A percentile compares a stretch with the other conserved stretches of the same genome.
phyloP scores from a whole-genome alignment of 2,113 vertebrate species.

The Theropithecus gelada region DNA sequence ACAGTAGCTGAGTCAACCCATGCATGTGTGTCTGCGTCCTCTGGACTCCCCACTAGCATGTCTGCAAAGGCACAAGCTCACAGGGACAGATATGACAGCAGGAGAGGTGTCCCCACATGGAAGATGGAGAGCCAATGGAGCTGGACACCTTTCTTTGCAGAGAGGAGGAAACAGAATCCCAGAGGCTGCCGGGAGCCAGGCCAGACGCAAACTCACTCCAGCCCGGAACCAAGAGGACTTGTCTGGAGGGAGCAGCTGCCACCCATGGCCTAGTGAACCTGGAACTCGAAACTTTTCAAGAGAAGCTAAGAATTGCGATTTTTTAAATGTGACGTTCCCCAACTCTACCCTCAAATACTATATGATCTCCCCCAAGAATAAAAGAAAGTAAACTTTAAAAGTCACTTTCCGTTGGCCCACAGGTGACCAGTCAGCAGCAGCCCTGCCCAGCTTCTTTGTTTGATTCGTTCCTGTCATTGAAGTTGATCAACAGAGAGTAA shows the following conservation, averaged over 20 bases:
- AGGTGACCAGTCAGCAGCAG: neutral
- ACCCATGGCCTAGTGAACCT: rapidly evolving
- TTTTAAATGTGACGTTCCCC: neutral
- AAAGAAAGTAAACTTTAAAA: neutral
- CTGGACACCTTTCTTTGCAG: neutral
- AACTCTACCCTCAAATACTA: neutral
- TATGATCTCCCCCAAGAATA: neutral
- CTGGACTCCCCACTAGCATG: neutral
- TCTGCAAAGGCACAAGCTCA: neutral
- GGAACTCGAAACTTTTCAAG: neutral
- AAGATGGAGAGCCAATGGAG: too few relatives aligned
- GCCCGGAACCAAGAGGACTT: neutral
- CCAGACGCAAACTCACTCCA: neutral
- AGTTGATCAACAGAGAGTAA: neutral
- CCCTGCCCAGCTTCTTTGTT: neutral
- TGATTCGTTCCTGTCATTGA: neutral
- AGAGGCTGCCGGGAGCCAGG: neutral
- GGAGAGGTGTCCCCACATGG: neutral
- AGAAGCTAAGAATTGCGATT: neutral
- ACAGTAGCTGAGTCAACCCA: too few relatives aligned
- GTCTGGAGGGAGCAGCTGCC: neutral
- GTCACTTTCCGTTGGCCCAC: neutral
- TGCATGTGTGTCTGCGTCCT: rapidly evolving
- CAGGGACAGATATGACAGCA: neutral
- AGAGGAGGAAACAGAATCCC: neutral